phyloP scores from a whole-genome alignment of 1,140 invertebrate species.

The Thrips palmi region DNA sequence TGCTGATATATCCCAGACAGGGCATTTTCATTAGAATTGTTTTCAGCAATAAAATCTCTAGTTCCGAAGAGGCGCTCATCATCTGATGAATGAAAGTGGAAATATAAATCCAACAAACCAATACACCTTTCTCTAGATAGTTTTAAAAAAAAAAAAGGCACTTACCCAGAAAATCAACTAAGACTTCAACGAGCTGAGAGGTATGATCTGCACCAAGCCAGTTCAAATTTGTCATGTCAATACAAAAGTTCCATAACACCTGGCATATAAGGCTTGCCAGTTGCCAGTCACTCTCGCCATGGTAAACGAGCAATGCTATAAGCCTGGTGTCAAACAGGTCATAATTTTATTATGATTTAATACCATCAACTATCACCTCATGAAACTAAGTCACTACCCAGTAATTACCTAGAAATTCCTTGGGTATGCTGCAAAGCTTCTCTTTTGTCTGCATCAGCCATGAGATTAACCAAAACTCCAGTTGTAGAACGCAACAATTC shows the following conservation, averaged over 20 bases:
- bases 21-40: too few species aligned
- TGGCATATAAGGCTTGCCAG: slow-evolving; percentile 40
- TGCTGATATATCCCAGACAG: slow-evolving; percentile 17
- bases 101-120: background rate
- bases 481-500: slow-evolving; percentile 38
- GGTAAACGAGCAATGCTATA: slow-evolving; percentile 30
- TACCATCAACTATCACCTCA: slow-evolving; percentile 9
- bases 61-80: slow-evolving; percentile 19
- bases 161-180: slow-evolving; percentile 35
- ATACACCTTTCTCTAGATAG: background rate
- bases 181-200: slow-evolving; percentile 29
- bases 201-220: slow-evolving; percentile 30
- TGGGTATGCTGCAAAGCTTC: slow-evolving; percentile 25
- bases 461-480: slow-evolving; percentile 49
- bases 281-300: slow-evolving; percentile 37
- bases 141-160: background rate
- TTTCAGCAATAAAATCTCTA: slow-evolving; percentile 12
- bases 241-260: slow-evolving; percentile 51
- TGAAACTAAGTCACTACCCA: slow-evolving; percentile 11
- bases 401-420: slow-evolving; percentile 18
- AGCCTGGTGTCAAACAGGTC: too few species aligned
- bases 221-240: slow-evolving; percentile 29
- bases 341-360: too few species aligned
- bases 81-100: slow-evolving; percentile 14
- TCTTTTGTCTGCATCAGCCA: slow-evolving; percentile 38